phyloP scores from a whole-genome alignment of 2,113 vertebrate genomes.

The Chlorodrepanis virens region DNA sequence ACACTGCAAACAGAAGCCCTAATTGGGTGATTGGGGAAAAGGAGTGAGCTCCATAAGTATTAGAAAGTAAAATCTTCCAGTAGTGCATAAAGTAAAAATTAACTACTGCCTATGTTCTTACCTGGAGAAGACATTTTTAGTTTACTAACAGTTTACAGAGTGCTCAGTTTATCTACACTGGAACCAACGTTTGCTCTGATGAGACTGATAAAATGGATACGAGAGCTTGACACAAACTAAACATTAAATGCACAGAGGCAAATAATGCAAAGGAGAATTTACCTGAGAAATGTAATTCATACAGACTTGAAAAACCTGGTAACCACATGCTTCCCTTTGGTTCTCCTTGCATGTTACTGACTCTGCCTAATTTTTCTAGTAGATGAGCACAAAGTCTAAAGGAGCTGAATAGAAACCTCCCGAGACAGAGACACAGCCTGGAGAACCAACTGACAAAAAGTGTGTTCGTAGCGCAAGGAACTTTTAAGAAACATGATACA shows the following conservation, averaged over 20 bases:
- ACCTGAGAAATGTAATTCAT: not conserved
- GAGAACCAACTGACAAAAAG: slow-evolving; percentile 2
- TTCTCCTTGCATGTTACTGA: not conserved
- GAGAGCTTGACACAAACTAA: not conserved
- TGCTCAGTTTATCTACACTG: not conserved
- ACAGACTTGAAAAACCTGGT: not conserved
- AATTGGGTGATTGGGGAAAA: not conserved
- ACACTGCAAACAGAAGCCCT: not conserved
- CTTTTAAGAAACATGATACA: slow-evolving; percentile 28
- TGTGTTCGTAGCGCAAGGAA: not conserved
- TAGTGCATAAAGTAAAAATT: not conserved
- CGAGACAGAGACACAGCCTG: not conserved
- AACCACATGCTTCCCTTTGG: not conserved
- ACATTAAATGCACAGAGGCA: not conserved
- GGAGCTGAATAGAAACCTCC: not conserved
- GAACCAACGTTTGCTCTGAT: not conserved
- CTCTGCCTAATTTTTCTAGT: not conserved
- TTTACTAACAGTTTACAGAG: not conserved
- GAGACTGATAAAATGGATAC: not conserved
- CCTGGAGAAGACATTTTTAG: not conserved
- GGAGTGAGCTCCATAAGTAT: not conserved
- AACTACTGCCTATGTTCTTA: not conserved
- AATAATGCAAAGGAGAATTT: not conserved
- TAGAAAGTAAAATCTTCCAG: not conserved
- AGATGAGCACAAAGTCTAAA: not conserved